Evolutionary conservation across 1,140 invertebrate genomes (phyloP), one percentile per base, ranked within the genome.

Genomic region (Drosophila elegans): DNA sequence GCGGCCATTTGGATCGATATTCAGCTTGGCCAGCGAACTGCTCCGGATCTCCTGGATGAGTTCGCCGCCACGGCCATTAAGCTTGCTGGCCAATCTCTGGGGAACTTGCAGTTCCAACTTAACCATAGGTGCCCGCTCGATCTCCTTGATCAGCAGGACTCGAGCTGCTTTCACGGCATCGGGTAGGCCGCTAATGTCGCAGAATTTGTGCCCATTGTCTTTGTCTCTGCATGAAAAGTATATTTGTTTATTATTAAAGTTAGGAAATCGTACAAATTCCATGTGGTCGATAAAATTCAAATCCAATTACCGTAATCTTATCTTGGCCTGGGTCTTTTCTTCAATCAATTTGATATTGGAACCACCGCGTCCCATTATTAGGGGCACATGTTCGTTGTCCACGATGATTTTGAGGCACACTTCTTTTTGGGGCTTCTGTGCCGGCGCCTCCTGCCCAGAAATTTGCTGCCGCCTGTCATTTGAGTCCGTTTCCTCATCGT

Each of bases 1-100:
- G 12, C 91, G 84, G 3, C 91, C 81, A 38, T 91, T 90, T 4
- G 69, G 69, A 69, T 92, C 88, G 6, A 92, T 80, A 38, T 60
- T 81, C 0, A 93, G 62, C 55, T 92, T 93, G 25, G 92, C 91
- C 45, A 85, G 49, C 0, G 92, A 93, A 21, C 48, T 78, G 25
- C 85, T 93, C 42, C 94, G 94, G 38, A 97, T 96, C n/a, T 94
- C 91, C 61, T 95, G 94, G 59, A 97, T 95, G 39, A 93, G 94
- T 63, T 96, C 95, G 12, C 96, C 96, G 67, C 94, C 94, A 39
- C 94, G 85, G 42, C 95, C 96, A 80, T 97, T 96, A 34, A 97
- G 94, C 81, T 94, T 94, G 4, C 95, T 95, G 63, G 95, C 93
- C 63, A 94, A 92, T 88, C 93, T 94, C 55, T 94, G 92, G 0